A percentile compares a stretch with the other conserved stretches of the same genome.
Evolutionary conservation across 2,797 vertebrate species (phyloP).

Genomic region (Margarornis squamiger): DNA sequence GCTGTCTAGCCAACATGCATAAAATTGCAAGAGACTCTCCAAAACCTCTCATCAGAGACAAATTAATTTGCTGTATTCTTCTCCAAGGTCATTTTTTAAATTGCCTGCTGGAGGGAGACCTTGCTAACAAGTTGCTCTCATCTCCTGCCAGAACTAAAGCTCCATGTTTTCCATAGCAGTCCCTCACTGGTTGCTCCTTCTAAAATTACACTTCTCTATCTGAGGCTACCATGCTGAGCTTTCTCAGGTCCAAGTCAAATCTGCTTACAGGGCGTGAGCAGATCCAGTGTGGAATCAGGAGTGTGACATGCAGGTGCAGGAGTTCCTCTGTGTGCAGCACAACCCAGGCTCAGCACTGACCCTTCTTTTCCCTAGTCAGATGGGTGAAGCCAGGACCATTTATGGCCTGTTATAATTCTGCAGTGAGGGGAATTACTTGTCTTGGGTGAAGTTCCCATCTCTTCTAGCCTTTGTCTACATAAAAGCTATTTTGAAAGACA

Average conservation of each 20-base stretch:
- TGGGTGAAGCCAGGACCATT: background rate
- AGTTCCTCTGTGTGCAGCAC: background rate
- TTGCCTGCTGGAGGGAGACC: slow-evolving; percentile 60
- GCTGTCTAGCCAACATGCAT: slow-evolving; percentile 4
- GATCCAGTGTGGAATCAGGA: background rate
- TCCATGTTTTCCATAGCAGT: background rate
- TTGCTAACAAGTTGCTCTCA: slow-evolving; percentile 28
- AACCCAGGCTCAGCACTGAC: background rate
- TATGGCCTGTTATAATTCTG: background rate
- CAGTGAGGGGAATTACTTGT: background rate
- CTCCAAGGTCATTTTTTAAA: slow-evolving; percentile 45
- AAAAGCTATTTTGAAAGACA: background rate
- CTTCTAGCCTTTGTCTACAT: background rate
- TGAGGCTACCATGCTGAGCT: background rate
- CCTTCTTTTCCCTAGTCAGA: background rate
- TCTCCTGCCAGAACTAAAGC: background rate
- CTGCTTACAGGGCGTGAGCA: background rate
- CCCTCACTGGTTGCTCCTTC: background rate
- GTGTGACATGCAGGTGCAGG: background rate
- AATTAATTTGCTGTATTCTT: slow-evolving; percentile 39
- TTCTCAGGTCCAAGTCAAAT: background rate
- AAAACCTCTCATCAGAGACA: slow-evolving; percentile 31
- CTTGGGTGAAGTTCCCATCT: background rate
- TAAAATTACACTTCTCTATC: background rate
- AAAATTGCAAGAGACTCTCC: slow-evolving; percentile 37